Evolutionary conservation across 2,888 invertebrate species (phyloP), one percentile per base, ranked within the genome.

Genomic region (Odontocerum albicorne): DNA sequence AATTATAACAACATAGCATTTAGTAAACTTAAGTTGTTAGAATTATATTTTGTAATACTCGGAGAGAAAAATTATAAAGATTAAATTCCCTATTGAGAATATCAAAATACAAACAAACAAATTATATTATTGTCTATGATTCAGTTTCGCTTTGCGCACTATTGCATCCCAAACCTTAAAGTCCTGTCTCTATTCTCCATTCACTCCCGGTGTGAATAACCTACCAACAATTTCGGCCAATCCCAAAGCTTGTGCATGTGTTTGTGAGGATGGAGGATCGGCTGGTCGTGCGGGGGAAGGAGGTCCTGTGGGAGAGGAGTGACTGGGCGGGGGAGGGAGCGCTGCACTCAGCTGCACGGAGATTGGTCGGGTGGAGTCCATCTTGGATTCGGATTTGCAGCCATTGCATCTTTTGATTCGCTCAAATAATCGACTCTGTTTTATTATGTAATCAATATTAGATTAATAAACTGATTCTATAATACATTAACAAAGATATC

Each of bases 201-300:
- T 13, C 22, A 21, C 22, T 8, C 13, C 45, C 54, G 54, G 52
- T 45, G 57, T 57, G 57, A 57, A 57, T 57, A 54, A 57, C 57
- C 57, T 49, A 17, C 22, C 49, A 54, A 46, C 45, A 54, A 54
- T 57, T 54, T 54, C 57, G 49, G 57, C 57, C 54, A 57, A 57
- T 57, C 54, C 57, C 49, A 22, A 35, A 46, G 16, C n/a, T n/a
- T n/a, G n/a, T 27, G 10, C 27, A 7, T 10, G 6, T 27, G 27
- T 10, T 10, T 7, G 6, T 27, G 10, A 7, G 10, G 6, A 10
- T 27, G 10, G 21, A 19, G 46, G 35, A 35, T 12, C 21, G n/a
- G 21, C 36, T 10, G 13, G 49, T 12, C 21, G 4, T 12, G 39
- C 10, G 12, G 6, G 21, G 21, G 21, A 27, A 20, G 22, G 40